Conservation (phyloP, 2,113 vertebrate genomes). For the Hassar affinis region DNA sequence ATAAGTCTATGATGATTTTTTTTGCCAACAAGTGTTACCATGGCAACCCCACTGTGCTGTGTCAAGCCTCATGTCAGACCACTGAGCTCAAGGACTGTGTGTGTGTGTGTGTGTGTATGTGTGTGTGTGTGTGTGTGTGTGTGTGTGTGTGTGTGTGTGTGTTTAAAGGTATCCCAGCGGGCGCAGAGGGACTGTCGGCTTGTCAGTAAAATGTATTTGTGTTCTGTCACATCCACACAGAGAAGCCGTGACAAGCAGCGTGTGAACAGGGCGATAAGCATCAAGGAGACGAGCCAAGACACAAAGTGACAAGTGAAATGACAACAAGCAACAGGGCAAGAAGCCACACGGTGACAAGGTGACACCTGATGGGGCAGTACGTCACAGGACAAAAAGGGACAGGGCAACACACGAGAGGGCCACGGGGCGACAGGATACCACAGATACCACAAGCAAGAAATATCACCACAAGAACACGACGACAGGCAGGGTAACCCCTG, state of each 20-base stretch:
- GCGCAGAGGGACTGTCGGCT: not conserved
- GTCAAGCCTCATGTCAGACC: constrained; percentile 21
- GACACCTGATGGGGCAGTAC: not conserved
- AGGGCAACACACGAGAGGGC: too few relatives aligned
- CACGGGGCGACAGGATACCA: too few relatives aligned
- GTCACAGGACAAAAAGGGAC: too few relatives aligned
- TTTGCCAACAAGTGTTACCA: constrained; percentile 51
- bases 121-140: not conserved
- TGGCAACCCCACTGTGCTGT: constrained; percentile 49
- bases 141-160: constrained; percentile 14
- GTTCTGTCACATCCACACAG: not conserved
- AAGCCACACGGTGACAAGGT: not conserved
- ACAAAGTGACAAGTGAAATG: not conserved
- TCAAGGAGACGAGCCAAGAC: not conserved
- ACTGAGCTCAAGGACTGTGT: constrained; percentile 29
- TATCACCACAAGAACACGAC: too few relatives aligned
- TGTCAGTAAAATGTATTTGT: not conserved
- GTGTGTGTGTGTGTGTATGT: constrained; percentile 19
- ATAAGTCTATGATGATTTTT: constrained; percentile 40
- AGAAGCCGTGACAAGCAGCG: not conserved
- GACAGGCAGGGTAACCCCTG: too few relatives aligned
- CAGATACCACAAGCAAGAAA: too few relatives aligned
- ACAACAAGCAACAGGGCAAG: not conserved
- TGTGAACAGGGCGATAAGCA: not conserved
- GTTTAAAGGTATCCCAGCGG: too few relatives aligned